Evolutionary conservation across 2,113 vertebrate species (phyloP), one percentile per base, ranked within the genome.

Genomic region (Nansenia antarctica): DNA sequence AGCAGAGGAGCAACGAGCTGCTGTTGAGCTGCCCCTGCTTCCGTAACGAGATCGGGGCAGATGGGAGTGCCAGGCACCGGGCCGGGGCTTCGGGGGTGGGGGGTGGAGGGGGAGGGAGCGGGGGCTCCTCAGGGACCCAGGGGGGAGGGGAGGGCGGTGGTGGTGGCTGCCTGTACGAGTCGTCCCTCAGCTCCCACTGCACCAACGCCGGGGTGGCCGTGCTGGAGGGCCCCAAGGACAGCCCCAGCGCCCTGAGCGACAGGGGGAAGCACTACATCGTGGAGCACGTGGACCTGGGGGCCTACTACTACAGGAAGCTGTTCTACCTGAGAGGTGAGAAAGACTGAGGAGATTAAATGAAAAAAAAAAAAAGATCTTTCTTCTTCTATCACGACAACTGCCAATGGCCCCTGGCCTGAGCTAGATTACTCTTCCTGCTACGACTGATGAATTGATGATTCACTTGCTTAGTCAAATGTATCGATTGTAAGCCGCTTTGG

Each of bases 1-100:
- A 97, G 77, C 98, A 96, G 85, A 96, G 95, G 85, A 96, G 95
- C 92, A 98, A 97, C 9, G 96, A 98, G 58, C 94, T 98, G 63
- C 93, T 98, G 18, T 89, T 96, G 81, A 95, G 94, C 71, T 98
- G 96, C 71, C 96, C 96, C 1, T 98, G 96, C 76, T 98, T 98
- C 87, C 94, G 95, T 74, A 98, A 98, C 27, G 96, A 98, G 85
- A 96, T 97, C 1, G 96, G 95, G 6, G 91, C 94, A 1, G 96
- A 98, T 80, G 92, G 93, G 22, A 94, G 94, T 42, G 92, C 92
- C 66, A 93, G 94, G 68, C 94, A 94, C 74, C 93, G 67, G 1
- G 83, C 78, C 6, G 29, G 59, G 8, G 75, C 84, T 74, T 69
- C 80, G 5, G 80, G 82, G 5, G 65, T 82, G 18, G 67, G 67